Evolutionary conservation across 2,113 vertebrate genomes (phyloP).

Genomic region (Otis tarda): DNA sequence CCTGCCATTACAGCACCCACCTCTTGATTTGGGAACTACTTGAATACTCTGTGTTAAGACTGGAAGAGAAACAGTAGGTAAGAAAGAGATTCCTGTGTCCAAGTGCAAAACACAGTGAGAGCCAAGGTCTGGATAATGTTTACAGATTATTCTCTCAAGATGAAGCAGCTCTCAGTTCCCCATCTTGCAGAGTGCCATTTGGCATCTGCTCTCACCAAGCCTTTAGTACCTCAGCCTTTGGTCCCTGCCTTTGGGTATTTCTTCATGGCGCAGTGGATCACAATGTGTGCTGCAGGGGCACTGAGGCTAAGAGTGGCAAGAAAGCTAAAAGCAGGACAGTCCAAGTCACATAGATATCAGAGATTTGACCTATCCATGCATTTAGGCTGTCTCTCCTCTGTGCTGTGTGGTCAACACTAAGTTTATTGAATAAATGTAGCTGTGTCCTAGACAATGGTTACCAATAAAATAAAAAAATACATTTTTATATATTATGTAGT

Average conservation of each 20-base stretch:
- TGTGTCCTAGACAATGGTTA: neutral
- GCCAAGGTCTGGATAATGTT: neutral
- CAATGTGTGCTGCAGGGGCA: neutral
- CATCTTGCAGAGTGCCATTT: neutral
- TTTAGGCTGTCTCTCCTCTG: neutral
- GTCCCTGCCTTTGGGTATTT: neutral
- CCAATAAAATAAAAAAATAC: neutral
- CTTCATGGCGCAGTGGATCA: neutral
- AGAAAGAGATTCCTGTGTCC: neutral
- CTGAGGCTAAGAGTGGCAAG: neutral
- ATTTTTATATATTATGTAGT: neutral
- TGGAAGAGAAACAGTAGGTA: neutral
- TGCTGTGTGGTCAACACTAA: neutral
- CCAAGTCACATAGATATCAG: neutral
- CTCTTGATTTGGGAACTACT: neutral
- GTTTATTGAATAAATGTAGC: neutral
- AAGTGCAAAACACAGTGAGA: neutral
- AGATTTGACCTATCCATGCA: neutral
- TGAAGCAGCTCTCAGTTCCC: neutral
- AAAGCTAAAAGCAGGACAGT: neutral
- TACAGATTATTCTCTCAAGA: neutral
- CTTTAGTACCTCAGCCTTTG: neutral
- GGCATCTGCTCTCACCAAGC: neutral
- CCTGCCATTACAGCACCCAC: neutral
- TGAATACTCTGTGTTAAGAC: neutral